Evolutionary conservation across 2,888 invertebrate species (phyloP).

Genomic region (Ommatoiulus sabulosus): DNA sequence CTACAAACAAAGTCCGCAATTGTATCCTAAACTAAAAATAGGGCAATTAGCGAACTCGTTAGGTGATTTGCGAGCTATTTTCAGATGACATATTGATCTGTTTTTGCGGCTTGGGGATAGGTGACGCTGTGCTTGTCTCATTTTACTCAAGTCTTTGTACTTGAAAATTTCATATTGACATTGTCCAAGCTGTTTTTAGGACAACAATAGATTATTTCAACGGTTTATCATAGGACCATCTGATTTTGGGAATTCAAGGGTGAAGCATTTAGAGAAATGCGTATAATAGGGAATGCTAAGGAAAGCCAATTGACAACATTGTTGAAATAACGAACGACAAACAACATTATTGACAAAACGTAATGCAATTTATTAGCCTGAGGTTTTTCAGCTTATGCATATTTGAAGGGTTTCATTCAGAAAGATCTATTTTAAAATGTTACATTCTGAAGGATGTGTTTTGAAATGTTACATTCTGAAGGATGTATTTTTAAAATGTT

Average conservation of each 20-base stretch:
- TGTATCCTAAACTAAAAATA: not conserved
- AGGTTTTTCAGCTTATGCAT: too few species aligned
- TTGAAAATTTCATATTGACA: not conserved
- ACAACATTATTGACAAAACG: too few species aligned
- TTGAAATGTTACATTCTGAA: too few species aligned
- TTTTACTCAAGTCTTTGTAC: not conserved
- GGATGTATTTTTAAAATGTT: too few species aligned
- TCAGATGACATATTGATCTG: slow-evolving; percentile 4
- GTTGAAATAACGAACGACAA: not conserved
- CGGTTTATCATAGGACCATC: not conserved
- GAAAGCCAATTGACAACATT: not conserved
- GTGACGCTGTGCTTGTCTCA: slow-evolving; percentile 19
- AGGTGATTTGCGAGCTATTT: slow-evolving; percentile 26
- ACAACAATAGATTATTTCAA: not conserved
- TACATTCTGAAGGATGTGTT: too few species aligned
- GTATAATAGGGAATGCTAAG: too few species aligned
- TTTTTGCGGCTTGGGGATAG: not conserved
- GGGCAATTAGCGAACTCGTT: not conserved
- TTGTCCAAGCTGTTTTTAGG: not conserved
- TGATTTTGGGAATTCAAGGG: not conserved
- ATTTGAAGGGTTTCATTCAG: too few species aligned
- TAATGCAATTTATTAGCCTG: too few species aligned
- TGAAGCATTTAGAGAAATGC: too few species aligned
- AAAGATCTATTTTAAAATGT: too few species aligned
- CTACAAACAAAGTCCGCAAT: not conserved